Percentiles rank a stretch among this genome's conserved stretches.
Evolutionary conservation across 2,888 invertebrate genomes (phyloP).

Genomic region (Crematogaster levior): DNA sequence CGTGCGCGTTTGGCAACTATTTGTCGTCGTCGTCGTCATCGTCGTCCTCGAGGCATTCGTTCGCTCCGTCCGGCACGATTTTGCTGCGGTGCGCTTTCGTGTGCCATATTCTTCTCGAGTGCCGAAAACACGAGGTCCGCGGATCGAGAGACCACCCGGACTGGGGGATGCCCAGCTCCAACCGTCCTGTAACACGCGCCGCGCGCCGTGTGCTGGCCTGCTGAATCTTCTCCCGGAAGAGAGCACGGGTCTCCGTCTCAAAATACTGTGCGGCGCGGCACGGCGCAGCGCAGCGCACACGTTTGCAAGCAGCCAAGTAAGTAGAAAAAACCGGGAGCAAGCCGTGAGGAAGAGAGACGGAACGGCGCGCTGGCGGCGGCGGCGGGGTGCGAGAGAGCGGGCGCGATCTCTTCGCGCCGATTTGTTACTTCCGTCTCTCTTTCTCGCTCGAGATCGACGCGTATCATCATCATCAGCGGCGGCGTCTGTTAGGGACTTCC

Average conservation of each 20-base stretch:
- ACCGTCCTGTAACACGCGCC: conserved; percentile 76
- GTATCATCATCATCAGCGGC: not conserved
- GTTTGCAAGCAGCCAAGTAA: conserved; percentile 80
- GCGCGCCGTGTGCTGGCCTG: conserved; percentile 72
- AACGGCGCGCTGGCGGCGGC: conserved; percentile 34
- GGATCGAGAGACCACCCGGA: conserved; percentile 64
- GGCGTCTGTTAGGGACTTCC: conserved; percentile 24
- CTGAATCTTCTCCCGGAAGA: conserved; percentile 79
- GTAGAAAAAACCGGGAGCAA: conserved; percentile 74
- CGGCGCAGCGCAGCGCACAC: conserved; percentile 60
- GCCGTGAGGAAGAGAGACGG: conserved; percentile 57
- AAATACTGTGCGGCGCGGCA: conserved; percentile 76
- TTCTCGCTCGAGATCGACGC: conserved; percentile 15
- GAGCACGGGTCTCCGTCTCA: conserved; percentile 80
- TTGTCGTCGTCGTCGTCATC: conserved; percentile 55
- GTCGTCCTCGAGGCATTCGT: not conserved
- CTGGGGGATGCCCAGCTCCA: conserved; percentile 75
- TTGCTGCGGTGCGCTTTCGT: too few relatives aligned
- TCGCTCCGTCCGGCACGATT: too few relatives aligned
- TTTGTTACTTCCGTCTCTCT: conserved; percentile 38
- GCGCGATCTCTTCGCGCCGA: conserved; percentile 17
- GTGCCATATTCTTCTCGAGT: conserved; percentile 45
- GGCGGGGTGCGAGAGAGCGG: conserved; percentile 51
- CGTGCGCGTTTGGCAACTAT: conserved; percentile 30
- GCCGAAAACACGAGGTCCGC: not conserved